These are phyloP conservation scores for Hartigia nigra DNA, from an alignment of 2,888 invertebrate species.

Conservation along the genomic window DNA sequence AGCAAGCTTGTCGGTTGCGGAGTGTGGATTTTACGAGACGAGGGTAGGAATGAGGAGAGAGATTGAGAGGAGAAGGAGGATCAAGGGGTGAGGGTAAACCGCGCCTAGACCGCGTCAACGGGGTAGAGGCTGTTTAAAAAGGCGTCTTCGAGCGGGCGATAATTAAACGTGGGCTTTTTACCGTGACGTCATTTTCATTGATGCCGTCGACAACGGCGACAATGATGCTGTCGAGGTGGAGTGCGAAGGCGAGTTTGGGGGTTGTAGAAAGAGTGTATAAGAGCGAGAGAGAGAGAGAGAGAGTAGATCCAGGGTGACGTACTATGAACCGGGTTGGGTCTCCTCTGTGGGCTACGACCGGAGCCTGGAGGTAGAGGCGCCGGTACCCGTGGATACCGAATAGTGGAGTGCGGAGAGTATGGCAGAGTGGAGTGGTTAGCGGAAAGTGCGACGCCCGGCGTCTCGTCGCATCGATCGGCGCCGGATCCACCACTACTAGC, in stretches of 20 bases:
- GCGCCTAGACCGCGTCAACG: slow-evolving; percentile 11
- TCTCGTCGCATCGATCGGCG: slow-evolving; percentile 66
- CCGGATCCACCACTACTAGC: slow-evolving; percentile 21
- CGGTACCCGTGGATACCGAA: slow-evolving; percentile 24
- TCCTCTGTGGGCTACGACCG: slow-evolving; percentile 4
- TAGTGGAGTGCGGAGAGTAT: slow-evolving; percentile 35
- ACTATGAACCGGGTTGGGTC: slow-evolving; percentile 8
- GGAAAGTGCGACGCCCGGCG: slow-evolving; percentile 63
- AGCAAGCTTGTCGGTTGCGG: background rate
- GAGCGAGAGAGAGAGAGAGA: slow-evolving; percentile 26
- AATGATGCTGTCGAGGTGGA: slow-evolving; percentile 1
- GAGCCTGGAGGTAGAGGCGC: background rate
- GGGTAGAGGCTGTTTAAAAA: slow-evolving; percentile 19
- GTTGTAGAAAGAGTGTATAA: background rate
- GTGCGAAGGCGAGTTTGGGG: slow-evolving; percentile 11
- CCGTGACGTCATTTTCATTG: slow-evolving; percentile 71
- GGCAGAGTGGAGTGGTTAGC: slow-evolving; percentile 39
- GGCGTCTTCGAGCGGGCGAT: slow-evolving; percentile 32
- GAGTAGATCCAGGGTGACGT: slow-evolving; percentile 13
- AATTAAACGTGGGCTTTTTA: slow-evolving; percentile 62
- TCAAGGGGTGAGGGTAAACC: slow-evolving; percentile 11
- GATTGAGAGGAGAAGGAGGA: slow-evolving; percentile 14
- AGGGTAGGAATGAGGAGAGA: slow-evolving; percentile 12
- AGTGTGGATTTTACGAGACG: background rate
- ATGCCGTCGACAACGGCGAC: slow-evolving; percentile 63